Base-by-base conservation (phyloP, 2,797 vertebrate genomes). In the Sitta carolinensis region DNA sequence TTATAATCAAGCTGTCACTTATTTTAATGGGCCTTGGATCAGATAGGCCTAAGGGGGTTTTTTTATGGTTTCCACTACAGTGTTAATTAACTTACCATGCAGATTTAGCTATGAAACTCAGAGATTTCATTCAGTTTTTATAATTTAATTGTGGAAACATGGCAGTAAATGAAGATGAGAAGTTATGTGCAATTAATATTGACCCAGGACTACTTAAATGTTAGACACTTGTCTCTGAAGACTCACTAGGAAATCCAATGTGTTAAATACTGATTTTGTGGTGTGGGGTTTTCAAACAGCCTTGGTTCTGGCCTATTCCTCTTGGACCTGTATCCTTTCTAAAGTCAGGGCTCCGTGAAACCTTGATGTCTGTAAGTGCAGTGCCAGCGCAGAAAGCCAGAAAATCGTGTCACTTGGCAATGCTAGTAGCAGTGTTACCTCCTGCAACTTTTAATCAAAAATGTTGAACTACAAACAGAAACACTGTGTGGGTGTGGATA, bases 11-110 rank as follows among this genome's bases (percentile, higher is more conserved):
- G 67, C 62, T 88, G 80, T 94, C 90, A 74, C 63, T 91, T 85
- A 76, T 73, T 92, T 93, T 82, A 95, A 95, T 82, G 45, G 77
- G 30, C 34, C 64, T 89, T 77, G 74, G 86, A 74, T 94, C 77
- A 95, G 67, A 59, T 38, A 89, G 59, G 52, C 34, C 52, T 59
- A 54, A 66, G 73, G 5, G 1, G 36, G 8, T 63, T 90, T 94
- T 90, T 67, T 25, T 81, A 66, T n/a, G 76, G 77, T 75, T 94
- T 89, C 52, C 55, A 30, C 95, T 95, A 73, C 86, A 70, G 42
- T 77, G 70, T 90, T 96, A 94, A 93, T 95, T 94, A 87, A 82
- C 63, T 95, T 94, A 79, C 69, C 74, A 82, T 87, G 77, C 78
- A 90, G 83, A 94, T 95, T 81, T 87, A 93, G 50, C n/a, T 82